These are phyloP conservation scores for Synaphobranchus kaupii DNA, from an alignment of 2,797 vertebrate genomes.

Conservation along the genomic window DNA sequence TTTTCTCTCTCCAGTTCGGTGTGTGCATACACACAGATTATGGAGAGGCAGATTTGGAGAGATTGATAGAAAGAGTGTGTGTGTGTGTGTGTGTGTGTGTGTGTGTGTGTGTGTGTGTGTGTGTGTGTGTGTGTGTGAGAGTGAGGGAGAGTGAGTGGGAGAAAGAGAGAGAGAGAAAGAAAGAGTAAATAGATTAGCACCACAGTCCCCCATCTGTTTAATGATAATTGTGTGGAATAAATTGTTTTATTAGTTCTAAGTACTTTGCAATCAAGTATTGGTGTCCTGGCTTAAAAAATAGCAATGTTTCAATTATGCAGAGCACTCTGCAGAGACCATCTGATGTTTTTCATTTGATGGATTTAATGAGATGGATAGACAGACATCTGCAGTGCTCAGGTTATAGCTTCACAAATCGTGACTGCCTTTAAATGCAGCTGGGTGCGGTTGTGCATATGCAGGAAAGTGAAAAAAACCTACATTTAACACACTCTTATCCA, in stretches of 20 bases:
- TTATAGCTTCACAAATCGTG: background rate
- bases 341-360: background rate
- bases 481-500: background rate
- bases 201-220: background rate
- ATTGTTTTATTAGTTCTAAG: background rate
- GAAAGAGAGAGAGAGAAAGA: background rate
- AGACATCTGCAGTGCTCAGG: background rate
- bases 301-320: conserved; percentile 6
- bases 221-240: background rate
- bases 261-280: background rate
- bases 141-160: too few species aligned
- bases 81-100: background rate
- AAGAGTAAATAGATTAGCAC: background rate
- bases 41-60: background rate
- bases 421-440: background rate
- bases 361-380: background rate
- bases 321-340: background rate
- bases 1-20: background rate
- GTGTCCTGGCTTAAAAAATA: conserved; percentile 3
- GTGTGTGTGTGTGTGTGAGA: background rate
- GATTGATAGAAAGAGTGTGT: background rate
- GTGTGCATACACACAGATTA: background rate
- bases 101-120: background rate
- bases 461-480: background rate
- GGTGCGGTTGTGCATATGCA: background rate